phyloP scores from a whole-genome alignment of 2,888 invertebrate species.

The Volucella inanis region DNA sequence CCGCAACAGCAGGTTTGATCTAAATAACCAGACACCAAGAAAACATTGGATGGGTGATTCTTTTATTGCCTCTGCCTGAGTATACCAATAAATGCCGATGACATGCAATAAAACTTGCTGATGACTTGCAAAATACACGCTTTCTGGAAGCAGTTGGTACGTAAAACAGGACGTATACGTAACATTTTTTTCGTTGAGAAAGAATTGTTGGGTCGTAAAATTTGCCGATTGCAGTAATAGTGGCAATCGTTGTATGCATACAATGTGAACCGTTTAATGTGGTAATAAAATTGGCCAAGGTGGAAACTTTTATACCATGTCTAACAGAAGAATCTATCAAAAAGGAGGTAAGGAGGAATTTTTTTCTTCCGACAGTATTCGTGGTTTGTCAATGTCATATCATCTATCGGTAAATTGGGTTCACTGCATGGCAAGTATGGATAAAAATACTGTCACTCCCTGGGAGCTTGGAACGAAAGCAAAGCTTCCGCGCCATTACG shows the following conservation, averaged over 20 bases:
- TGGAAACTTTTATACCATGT: too few relatives aligned
- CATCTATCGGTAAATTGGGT: too few relatives aligned
- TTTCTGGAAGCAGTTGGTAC: slow-evolving; percentile 26
- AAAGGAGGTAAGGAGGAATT: too few relatives aligned
- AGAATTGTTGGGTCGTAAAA: slow-evolving; percentile 56
- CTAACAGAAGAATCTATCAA: too few relatives aligned
- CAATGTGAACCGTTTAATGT: slow-evolving; percentile 34
- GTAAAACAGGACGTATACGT: slow-evolving; percentile 53
- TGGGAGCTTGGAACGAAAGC: too few relatives aligned
- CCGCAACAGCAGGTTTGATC: not conserved
- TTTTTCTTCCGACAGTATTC: too few relatives aligned
- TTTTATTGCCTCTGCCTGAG: slow-evolving; percentile 50
- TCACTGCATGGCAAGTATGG: too few relatives aligned
- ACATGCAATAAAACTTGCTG: slow-evolving; percentile 60
- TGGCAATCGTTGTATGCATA: slow-evolving; percentile 45
- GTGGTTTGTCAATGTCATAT: too few relatives aligned
- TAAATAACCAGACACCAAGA: not conserved
- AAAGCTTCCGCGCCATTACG: too few relatives aligned
- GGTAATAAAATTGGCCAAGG: too few relatives aligned
- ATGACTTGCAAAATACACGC: slow-evolving; percentile 33
- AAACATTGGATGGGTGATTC: slow-evolving; percentile 8
- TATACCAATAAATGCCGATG: slow-evolving; percentile 51
- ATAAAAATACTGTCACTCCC: too few relatives aligned
- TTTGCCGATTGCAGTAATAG: slow-evolving; percentile 59
- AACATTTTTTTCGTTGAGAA: slow-evolving; percentile 31